Evolutionary conservation across 2,888 invertebrate species (phyloP), one percentile per base, ranked within the genome.

Genomic region (Plebejus argus): DNA sequence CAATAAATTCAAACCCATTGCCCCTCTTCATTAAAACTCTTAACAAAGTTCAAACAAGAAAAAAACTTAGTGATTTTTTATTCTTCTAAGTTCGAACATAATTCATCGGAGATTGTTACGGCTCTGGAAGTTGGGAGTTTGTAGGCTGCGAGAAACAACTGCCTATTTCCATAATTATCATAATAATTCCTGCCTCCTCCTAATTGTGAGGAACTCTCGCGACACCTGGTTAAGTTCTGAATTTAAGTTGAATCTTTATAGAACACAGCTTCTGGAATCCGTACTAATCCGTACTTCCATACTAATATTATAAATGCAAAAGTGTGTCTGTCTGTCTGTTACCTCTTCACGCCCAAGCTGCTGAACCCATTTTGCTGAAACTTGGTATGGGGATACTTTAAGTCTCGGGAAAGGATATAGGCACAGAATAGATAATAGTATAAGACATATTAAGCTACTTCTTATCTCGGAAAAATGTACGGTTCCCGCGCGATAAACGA

Each of bases 111-210:
- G 53, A 74, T 28, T 74, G 74, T 49, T 49, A 74, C 74, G 23
- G 23, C 53, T 74, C 53, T 18, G 53, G 20, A 72, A 74, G 45
- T 74, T 74, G 12, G 49, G 18, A 74, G 15, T 74, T 74, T 53
- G 74, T 74, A 74, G 49, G 49, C 15, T 4, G 20, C 12, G 72
- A 49, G 72, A 53, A 74, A 72, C 72, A 71, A 45, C 74, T 39
- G 72, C 23, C 28, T 39, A 74, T 74, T 74, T 74, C 53, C 74
- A 74, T 74, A 74, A 74, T 74, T 74, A 74, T 74, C 72, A 72
- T 72, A 72, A 72, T 72, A 72, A 72, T 72, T 72, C 23, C 72
- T 28, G 15, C 28, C 74, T 8, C 18, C 53, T 53, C 28, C 74
- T 74, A 74, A 74, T 74, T 74, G 49, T 74, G 49, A 49, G 39